These are phyloP conservation scores for Petrocephalus zakoni DNA, from an alignment of 2,113 vertebrate genomes.

Conservation along the genomic window DNA sequence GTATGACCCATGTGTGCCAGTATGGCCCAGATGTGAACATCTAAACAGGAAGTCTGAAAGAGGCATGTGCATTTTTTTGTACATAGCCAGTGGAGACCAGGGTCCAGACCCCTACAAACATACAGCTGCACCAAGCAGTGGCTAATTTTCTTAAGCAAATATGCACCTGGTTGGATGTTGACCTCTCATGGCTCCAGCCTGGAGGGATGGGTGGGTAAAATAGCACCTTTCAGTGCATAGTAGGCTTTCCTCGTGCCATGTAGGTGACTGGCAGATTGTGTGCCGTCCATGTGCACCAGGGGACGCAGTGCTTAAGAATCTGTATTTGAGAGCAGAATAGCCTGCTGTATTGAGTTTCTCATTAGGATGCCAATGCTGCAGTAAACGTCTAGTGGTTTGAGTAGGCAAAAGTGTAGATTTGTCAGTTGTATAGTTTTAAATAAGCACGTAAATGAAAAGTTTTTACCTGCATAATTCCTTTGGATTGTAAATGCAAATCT, in stretches of 20 bases:
- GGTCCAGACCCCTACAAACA: conserved; percentile 30
- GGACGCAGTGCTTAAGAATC: neutral
- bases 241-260: neutral
- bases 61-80: neutral
- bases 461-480: conserved; percentile 1
- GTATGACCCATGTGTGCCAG: neutral
- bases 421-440: neutral
- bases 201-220: neutral
- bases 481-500: neutral
- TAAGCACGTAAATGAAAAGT: neutral
- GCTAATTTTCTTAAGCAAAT: conserved; percentile 47
- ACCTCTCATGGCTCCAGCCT: neutral
- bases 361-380: neutral
- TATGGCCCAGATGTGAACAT: conserved; percentile 36
- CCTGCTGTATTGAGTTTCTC: neutral
- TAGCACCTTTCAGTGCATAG: neutral
- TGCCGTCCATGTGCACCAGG: neutral
- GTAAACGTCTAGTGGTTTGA: neutral
- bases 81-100: conserved; percentile 13
- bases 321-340: neutral
- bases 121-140: conserved; percentile 43
- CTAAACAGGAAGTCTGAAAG: neutral
- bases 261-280: neutral
- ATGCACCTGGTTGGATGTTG: conserved; percentile 26
- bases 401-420: neutral